A percentile compares a stretch with the other conserved stretches of the same genome.
These are phyloP conservation scores for Danio kyathit DNA, from an alignment of 2,797 vertebrate species.

Conservation along the genomic window DNA sequence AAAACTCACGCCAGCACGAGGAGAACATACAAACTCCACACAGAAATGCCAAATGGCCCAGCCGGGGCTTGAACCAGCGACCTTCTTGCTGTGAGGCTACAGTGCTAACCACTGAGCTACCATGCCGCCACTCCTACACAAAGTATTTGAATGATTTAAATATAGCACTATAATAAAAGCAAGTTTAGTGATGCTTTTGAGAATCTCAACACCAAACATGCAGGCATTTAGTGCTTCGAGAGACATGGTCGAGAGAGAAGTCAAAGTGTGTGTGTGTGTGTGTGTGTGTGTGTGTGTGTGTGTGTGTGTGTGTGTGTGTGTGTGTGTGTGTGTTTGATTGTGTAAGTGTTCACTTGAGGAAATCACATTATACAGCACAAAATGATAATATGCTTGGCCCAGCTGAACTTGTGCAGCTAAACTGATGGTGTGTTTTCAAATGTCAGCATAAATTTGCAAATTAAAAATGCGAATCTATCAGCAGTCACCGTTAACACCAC, in stretches of 20 bases:
- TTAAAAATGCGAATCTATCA: conserved; percentile 79
- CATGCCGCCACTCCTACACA: too few species aligned
- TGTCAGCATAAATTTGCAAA: conserved; percentile 88
- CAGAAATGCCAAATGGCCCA: too few species aligned
- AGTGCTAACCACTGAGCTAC: too few species aligned
- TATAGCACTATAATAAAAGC: neutral
- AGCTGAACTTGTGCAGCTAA: conserved; percentile 79
- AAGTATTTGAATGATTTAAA: neutral
- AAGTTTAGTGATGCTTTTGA: conserved; percentile 46
- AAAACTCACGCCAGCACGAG: too few species aligned
- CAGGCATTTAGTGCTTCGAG: conserved; percentile 50
- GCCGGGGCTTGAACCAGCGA: too few species aligned
- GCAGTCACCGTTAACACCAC: conserved; percentile 70
- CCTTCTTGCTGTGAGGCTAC: too few species aligned
- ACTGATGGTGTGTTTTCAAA: conserved; percentile 81
- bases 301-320: conserved; percentile 57
- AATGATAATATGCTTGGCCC: conserved; percentile 83
- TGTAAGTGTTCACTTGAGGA: conserved; percentile 75
- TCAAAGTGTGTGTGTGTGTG: conserved; percentile 55
- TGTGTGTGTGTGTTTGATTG: neutral
- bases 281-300: conserved; percentile 30
- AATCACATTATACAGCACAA: conserved; percentile 81
- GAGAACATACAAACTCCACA: too few species aligned
- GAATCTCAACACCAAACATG: conserved; percentile 42
- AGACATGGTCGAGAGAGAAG: conserved; percentile 42